Percentiles rank a stretch among this genome's conserved stretches.
Conservation (phyloP, 2,113 vertebrate species). For the Beaufortia kweichowensis region DNA sequence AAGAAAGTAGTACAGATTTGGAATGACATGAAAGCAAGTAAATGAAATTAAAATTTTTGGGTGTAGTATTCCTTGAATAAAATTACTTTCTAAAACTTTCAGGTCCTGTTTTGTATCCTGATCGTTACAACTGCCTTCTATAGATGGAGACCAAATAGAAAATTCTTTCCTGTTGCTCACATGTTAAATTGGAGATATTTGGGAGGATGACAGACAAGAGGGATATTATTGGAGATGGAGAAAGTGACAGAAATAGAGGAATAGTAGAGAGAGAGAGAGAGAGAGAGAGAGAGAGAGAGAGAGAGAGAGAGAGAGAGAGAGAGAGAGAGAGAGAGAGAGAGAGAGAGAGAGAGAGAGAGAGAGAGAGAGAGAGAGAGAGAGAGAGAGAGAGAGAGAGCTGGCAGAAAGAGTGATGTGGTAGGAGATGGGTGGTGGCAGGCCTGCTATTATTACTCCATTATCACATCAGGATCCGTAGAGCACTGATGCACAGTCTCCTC, state of each 20-base stretch:
- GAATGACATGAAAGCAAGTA: no score
- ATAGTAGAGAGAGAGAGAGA: conserved; percentile 16
- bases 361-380: conserved; percentile 23
- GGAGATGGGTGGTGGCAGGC: conserved; percentile 58
- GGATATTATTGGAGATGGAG: conserved; percentile 10
- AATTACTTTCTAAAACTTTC: no score
- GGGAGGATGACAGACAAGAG: background rate
- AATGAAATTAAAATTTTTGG: no score
- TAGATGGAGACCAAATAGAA: background rate
- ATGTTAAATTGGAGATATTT: conserved; percentile 5
- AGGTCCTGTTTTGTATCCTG: no score
- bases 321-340: conserved; percentile 45
- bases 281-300: conserved; percentile 23
- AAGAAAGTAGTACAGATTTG: no score
- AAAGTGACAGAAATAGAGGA: conserved; percentile 16
- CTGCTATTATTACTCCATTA: conserved; percentile 62
- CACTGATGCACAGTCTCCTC: conserved; percentile 50
- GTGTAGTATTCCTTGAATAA: no score
- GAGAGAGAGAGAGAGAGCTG: conserved; percentile 12
- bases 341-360: conserved; percentile 24
- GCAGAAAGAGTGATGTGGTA: conserved; percentile 52
- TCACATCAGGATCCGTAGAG: conserved; percentile 59
- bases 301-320: conserved; percentile 5
- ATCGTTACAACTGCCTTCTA: background rate
- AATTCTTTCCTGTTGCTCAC: conserved; percentile 3